These are phyloP conservation scores for Avahi laniger DNA, from an alignment of 2,797 vertebrate species.

Conservation along the genomic window DNA sequence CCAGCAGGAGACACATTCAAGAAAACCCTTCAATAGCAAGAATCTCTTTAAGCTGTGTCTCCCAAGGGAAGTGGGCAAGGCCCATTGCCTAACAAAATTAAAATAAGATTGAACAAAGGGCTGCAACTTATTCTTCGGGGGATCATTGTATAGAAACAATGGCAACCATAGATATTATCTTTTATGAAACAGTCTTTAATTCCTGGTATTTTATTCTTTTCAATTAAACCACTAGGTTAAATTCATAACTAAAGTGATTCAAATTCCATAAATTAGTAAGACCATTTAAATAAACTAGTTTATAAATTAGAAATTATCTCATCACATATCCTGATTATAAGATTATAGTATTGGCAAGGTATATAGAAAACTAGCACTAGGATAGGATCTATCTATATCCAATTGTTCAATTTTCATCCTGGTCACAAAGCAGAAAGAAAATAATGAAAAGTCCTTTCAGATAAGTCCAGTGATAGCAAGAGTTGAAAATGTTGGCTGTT, in stretches of 20 bases:
- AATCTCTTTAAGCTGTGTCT: background rate
- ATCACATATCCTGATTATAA: background rate
- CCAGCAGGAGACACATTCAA: background rate
- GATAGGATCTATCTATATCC: background rate
- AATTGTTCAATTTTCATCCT: background rate
- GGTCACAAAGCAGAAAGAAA: conserved; percentile 21
- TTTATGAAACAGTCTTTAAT: background rate
- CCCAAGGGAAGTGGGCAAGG: background rate
- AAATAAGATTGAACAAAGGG: conserved; percentile 23
- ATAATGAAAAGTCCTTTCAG: background rate
- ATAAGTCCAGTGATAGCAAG: background rate
- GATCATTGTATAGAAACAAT: background rate
- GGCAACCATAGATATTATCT: background rate
- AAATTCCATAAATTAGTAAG: background rate
- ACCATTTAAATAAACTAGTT: background rate
- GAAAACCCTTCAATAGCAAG: conserved; percentile 12
- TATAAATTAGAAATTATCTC: background rate
- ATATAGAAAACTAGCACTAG: background rate
- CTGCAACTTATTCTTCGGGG: background rate
- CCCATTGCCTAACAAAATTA: conserved; percentile 30
- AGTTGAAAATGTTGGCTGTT: background rate
- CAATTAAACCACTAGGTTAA: background rate
- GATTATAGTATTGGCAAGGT: background rate
- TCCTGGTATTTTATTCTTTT: conserved; percentile 10
- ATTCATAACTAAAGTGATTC: background rate